Evolutionary conservation across 2,797 vertebrate species (phyloP).

Genomic region (Coranthus polyacanthus): DNA sequence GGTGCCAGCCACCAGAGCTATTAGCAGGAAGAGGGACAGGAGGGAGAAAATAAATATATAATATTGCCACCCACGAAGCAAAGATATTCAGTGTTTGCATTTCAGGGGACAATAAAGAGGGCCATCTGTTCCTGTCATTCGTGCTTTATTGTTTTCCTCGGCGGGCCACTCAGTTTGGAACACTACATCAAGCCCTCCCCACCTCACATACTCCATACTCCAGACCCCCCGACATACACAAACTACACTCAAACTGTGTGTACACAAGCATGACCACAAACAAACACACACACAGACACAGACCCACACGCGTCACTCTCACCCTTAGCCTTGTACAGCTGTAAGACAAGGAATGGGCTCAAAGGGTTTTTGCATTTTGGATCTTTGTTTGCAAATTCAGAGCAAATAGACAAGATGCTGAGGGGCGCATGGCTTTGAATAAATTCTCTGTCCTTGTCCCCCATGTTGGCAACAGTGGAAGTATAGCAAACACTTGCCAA

Average conservation of each 20-base stretch:
- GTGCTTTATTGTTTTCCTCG: conserved; percentile 85
- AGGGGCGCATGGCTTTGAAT: conserved; percentile 70
- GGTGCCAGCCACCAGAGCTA: conserved; percentile 68
- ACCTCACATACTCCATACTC: conserved; percentile 40
- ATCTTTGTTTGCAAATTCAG: conserved; percentile 44
- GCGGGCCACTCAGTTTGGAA: conserved; percentile 77
- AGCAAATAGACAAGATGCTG: conserved; percentile 45
- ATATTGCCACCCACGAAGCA: conserved; percentile 79
- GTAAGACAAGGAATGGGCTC: conserved; percentile 55
- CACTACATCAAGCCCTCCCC: conserved; percentile 64
- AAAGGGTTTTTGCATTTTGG: conserved; percentile 43
- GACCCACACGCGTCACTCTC: conserved; percentile 10
- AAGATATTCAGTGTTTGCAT: conserved; percentile 87
- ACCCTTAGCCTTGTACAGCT: conserved; percentile 52
- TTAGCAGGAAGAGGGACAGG: conserved; percentile 71
- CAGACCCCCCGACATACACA: conserved; percentile 31
- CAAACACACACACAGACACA: conserved; percentile 15
- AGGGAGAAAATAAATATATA: conserved; percentile 81
- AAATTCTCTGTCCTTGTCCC: conserved; percentile 62
- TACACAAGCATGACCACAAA: conserved; percentile 20
- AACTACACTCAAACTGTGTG: conserved; percentile 45
- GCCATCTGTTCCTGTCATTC: conserved; percentile 87
- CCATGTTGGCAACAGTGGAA: conserved; percentile 56
- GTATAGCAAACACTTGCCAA: conserved; percentile 69
- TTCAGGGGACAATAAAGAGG: conserved; percentile 87